Evolutionary conservation across 2,888 invertebrate genomes (phyloP).

Genomic region (Sceliomorpha sp.): DNA sequence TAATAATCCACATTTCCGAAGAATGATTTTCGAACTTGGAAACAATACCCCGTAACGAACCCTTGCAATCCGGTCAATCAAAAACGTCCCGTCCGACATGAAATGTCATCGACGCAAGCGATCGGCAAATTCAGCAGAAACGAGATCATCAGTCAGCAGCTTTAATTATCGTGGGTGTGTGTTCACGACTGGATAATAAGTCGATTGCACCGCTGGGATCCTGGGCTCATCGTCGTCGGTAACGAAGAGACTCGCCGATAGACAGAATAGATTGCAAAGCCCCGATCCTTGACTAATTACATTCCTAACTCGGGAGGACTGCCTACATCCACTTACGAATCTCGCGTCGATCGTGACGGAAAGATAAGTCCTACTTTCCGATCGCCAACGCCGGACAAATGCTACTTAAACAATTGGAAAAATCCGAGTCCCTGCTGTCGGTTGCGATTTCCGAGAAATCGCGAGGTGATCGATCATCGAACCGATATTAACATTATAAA

Average conservation of each 20-base stretch:
- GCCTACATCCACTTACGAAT: conserved; percentile 66
- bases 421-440: conserved; percentile 26
- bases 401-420: conserved; percentile 46
- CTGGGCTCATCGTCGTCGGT: conserved; percentile 20
- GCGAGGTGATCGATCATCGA: conserved; percentile 28
- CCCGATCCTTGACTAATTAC: conserved; percentile 75
- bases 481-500: no score
- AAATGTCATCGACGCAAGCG: conserved; percentile 13
- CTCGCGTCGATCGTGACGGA: conserved; percentile 58
- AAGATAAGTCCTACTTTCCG: conserved; percentile 45
- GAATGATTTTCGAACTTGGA: no score
- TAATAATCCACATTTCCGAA: no score
- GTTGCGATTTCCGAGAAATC: conserved; percentile 19
- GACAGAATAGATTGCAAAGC: conserved; percentile 65
- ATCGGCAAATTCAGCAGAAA: conserved; percentile 25
- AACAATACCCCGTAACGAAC: background rate
- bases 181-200: conserved; percentile 67
- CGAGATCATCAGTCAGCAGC: conserved; percentile 66
- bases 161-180: conserved; percentile 71
- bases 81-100: conserved; percentile 14
- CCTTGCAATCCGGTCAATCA: conserved; percentile 21
- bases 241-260: conserved; percentile 67
- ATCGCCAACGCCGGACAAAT: conserved; percentile 40
- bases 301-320: conserved; percentile 71
- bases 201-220: conserved; percentile 65